These are phyloP conservation scores for Habrosyne pyritoides DNA, from an alignment of 2,888 invertebrate species.

Conservation along the genomic window DNA sequence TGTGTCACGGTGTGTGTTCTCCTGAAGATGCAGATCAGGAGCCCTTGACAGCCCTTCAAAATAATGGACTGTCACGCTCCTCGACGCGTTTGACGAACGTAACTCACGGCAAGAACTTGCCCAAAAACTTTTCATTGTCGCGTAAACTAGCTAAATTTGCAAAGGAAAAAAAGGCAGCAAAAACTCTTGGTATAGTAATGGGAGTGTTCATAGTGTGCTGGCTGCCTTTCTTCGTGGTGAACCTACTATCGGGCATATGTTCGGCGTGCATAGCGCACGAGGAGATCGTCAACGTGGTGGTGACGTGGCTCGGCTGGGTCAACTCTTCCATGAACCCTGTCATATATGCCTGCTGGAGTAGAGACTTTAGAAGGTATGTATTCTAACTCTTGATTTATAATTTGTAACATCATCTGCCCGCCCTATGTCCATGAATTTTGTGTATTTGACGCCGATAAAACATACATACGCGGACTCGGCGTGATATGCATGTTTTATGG, in stretches of 20 bases:
- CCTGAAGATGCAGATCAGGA: slow-evolving; percentile 88
- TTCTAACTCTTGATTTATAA: background rate
- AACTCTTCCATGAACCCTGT: slow-evolving; percentile 98
- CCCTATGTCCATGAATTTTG: no score
- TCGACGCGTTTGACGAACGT: slow-evolving; percentile 87
- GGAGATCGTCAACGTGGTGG: slow-evolving; percentile 93
- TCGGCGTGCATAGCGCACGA: slow-evolving; percentile 93
- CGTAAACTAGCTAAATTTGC: slow-evolving; percentile 97
- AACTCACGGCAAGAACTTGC: slow-evolving; percentile 85
- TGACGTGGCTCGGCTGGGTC: slow-evolving; percentile 98
- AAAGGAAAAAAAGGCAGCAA: slow-evolving; percentile 98
- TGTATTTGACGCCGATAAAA: no score
- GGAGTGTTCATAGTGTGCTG: slow-evolving; percentile 98
- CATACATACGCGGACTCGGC: no score
- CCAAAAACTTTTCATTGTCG: slow-evolving; percentile 96
- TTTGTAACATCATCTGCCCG: no score
- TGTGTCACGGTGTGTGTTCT: slow-evolving; percentile 83
- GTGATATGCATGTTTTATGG: no score
- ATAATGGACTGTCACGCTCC: slow-evolving; percentile 89
- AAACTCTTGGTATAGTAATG: slow-evolving; percentile 98
- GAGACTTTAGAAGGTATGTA: slow-evolving; percentile 95
- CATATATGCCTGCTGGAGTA: slow-evolving; percentile 99
- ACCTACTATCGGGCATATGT: slow-evolving; percentile 95
- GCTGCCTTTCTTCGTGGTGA: slow-evolving; percentile 98
- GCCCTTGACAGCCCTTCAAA: slow-evolving; percentile 89